These are phyloP conservation scores for Copidosoma floridanum DNA, from an alignment of 1,140 invertebrate species.

Conservation along the genomic window DNA sequence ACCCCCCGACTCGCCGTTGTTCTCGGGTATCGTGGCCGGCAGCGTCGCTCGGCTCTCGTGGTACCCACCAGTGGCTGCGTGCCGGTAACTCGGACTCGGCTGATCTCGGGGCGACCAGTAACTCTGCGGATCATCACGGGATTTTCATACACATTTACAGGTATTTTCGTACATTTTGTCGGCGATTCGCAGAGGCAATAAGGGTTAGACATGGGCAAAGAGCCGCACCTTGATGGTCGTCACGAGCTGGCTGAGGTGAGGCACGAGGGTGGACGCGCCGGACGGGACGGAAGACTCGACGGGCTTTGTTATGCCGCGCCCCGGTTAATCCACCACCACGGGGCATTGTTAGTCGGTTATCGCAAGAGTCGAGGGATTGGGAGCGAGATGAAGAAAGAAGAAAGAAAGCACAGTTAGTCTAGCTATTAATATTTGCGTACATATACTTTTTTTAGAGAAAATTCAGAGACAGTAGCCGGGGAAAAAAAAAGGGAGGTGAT, in stretches of 20 bases:
- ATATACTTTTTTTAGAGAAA: no score
- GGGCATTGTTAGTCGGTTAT: no score
- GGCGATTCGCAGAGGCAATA: no score
- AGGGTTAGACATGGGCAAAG: no score
- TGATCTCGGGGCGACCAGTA: constrained; percentile 54
- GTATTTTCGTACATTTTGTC: no score
- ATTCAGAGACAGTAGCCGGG: no score
- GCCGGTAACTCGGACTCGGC: background rate
- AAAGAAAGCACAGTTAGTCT: constrained; percentile 31
- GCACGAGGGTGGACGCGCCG: constrained; percentile 63
- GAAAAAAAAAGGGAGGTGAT: no score
- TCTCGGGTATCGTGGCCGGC: no score
- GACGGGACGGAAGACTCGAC: constrained; percentile 57
- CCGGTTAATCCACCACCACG: constrained; percentile 15
- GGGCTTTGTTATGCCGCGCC: no score
- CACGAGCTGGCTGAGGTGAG: constrained; percentile 68
- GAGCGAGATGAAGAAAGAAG: constrained; percentile 25
- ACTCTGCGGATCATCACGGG: constrained; percentile 43
- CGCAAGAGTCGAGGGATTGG: no score
- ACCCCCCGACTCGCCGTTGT: background rate
- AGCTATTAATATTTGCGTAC: background rate
- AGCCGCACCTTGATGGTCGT: constrained; percentile 74
- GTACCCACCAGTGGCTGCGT: background rate
- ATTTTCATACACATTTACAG: no score
- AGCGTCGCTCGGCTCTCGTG: no score